Evolutionary conservation across 2,888 invertebrate species (phyloP), one percentile per base, ranked within the genome.

Genomic region (Carterocephalus palaemon): DNA sequence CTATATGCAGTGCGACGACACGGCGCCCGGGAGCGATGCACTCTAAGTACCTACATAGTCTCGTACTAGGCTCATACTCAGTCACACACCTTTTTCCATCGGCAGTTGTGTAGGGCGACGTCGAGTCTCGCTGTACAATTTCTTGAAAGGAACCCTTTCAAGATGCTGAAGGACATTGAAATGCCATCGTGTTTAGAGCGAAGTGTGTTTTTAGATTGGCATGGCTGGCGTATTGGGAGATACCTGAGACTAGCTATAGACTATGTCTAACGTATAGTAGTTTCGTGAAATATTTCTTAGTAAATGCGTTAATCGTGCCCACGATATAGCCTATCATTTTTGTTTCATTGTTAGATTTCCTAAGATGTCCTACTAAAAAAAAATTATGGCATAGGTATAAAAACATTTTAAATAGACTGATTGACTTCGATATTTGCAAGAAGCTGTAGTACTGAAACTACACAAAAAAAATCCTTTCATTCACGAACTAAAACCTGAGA

Each of bases 1-100:
- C 85, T 85, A 86, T 85, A 86, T 86, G 85, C 85, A 83, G 85
- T 86, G 74, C 86, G 86, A 84, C 85, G 86, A 86, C 85, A 72
- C 84, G 77, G 70, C 78, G 81, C 75, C 75, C 80, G 85, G 85
- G 86, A 85, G 84, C 86, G 85, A 83, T 86, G 85, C 85, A 85
- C 86, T 85, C 75, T 64, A 67, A 79, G 75, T 79, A 82, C 82
- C 75, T 79, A 82, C 82, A 75, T 74, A 79, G 70, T 70, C 67
- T 70, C 75, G 78, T 70, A 80, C 80, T 78, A 71, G 64, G 80
- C 80, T 73, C 82, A 84, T 79, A 84, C 82, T 72, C 60, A 60
- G 54, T 59, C 70, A 65, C 67, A 75, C 75, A 75, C 75, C 81
- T 72, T 76, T 74, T 69, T 69, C 68, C 67, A 73, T 69, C 68